phyloP scores from a whole-genome alignment of 2,797 vertebrate genomes.

The Cryptoprocta ferox region DNA sequence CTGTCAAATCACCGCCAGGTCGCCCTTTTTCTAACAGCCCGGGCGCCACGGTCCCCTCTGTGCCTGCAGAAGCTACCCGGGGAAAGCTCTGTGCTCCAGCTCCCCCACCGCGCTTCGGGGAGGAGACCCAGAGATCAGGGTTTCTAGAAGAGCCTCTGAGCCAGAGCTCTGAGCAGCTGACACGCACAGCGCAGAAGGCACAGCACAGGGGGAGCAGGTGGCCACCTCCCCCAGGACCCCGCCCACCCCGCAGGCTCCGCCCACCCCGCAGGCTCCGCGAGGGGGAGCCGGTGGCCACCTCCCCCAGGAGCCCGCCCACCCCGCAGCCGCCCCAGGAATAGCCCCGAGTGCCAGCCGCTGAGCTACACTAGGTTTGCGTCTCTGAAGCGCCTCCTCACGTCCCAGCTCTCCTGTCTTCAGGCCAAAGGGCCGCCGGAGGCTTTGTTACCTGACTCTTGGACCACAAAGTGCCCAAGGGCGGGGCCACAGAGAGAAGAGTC shows the following conservation, averaged over 20 bases:
- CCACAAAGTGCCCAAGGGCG: not conserved
- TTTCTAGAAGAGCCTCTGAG: not conserved
- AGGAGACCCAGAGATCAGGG: not conserved
- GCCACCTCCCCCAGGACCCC: no score
- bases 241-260: no score
- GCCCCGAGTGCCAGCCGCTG: no score
- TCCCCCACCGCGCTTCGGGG: fast-evolving
- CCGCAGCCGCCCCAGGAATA: not conserved
- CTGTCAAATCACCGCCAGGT: not conserved
- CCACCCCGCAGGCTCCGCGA: not conserved
- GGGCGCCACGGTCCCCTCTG: fast-evolving
- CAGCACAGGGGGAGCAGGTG: not conserved
- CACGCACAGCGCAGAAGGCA: not conserved
- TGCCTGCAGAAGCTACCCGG: not conserved
- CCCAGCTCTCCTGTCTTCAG: not conserved
- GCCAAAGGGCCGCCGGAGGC: not conserved
- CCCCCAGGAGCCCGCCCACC: not conserved
- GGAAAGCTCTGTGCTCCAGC: not conserved
- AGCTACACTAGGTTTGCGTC: not conserved
- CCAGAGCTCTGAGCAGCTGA: not conserved
- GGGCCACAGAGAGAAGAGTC: not conserved
- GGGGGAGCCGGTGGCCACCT: not conserved
- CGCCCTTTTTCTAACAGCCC: not conserved
- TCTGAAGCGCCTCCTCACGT: not conserved
- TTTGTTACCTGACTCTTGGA: fast-evolving